These are phyloP conservation scores for Chrysochloris asiatica DNA, from an alignment of 2,113 vertebrate species.

Conservation along the genomic window DNA sequence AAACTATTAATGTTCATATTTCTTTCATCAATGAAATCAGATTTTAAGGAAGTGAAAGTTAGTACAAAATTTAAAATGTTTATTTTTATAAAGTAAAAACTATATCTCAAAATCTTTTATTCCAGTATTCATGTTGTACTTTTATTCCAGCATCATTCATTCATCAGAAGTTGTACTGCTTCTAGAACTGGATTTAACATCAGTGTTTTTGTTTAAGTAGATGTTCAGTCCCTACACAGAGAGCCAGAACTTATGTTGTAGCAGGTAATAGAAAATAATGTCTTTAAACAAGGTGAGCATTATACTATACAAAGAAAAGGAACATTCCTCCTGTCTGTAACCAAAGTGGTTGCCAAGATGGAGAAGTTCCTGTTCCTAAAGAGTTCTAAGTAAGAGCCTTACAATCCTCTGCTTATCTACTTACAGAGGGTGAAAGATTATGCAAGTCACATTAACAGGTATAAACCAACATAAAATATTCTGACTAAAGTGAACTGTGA, in stretches of 20 bases:
- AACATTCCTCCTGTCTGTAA: not conserved
- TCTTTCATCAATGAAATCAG: constrained; percentile 33
- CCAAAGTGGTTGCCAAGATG: not conserved
- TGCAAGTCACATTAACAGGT: not conserved
- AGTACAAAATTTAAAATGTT: not conserved
- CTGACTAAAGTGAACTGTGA: not conserved
- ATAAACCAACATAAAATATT: not conserved
- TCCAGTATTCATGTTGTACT: not conserved
- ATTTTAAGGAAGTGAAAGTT: constrained; percentile 32
- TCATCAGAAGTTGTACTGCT: not conserved
- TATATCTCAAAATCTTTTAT: not conserved
- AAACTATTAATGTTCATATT: not conserved
- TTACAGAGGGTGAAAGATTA: not conserved
- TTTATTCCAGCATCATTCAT: constrained; percentile 30
- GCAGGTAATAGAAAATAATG: not conserved
- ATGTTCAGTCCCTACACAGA: not conserved
- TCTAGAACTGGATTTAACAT: not conserved
- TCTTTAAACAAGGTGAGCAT: not conserved
- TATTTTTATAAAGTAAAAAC: constrained; percentile 34
- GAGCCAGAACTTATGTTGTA: not conserved
- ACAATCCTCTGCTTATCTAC: not conserved
- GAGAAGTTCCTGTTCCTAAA: not conserved
- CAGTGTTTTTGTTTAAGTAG: not conserved
- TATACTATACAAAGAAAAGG: not conserved
- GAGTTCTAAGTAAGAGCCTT: not conserved